These are phyloP conservation scores for Crioceris asparagi DNA, from an alignment of 2,888 invertebrate genomes.

Conservation along the genomic window DNA sequence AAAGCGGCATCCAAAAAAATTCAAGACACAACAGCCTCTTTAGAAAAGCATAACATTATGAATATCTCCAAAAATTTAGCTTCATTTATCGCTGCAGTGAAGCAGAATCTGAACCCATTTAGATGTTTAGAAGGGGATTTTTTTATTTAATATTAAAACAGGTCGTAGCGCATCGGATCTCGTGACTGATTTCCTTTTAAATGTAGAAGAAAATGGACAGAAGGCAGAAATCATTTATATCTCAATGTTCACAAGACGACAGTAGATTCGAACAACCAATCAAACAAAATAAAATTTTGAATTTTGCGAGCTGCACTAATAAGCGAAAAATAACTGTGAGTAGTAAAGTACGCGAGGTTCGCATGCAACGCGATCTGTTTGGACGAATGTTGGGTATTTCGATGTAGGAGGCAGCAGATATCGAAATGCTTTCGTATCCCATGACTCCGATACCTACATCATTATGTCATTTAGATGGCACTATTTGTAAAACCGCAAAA, in stretches of 20 bases:
- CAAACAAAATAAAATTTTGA: constrained; percentile 7
- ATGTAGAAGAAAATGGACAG: constrained; percentile 10
- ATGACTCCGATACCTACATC: constrained; percentile 9
- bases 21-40: constrained; percentile 7
- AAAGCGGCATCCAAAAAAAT: constrained; percentile 8
- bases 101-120: constrained; percentile 10
- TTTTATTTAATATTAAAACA: constrained; percentile 9
- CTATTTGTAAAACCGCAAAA: constrained; percentile 11
- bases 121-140: constrained; percentile 2
- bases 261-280: constrained; percentile 8
- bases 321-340: constrained; percentile 5
- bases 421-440: constrained; percentile 7
- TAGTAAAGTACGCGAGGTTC: constrained; percentile 8
- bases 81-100: constrained; percentile 6
- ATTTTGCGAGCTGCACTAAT: constrained; percentile 6
- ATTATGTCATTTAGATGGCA: constrained; percentile 11
- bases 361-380: constrained; percentile 9
- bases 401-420: constrained; percentile 4
- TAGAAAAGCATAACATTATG: constrained; percentile 9
- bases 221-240: constrained; percentile 4
- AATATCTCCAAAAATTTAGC: constrained; percentile 8
- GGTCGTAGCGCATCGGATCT: constrained; percentile 7
- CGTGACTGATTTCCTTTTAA: constrained; percentile 11
- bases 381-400: constrained; percentile 8
- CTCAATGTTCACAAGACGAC: constrained; percentile 7